Percentiles rank a stretch among this genome's conserved stretches.
phyloP scores from a whole-genome alignment of 1,140 invertebrate species.

The Aphaenogaster floridana region DNA sequence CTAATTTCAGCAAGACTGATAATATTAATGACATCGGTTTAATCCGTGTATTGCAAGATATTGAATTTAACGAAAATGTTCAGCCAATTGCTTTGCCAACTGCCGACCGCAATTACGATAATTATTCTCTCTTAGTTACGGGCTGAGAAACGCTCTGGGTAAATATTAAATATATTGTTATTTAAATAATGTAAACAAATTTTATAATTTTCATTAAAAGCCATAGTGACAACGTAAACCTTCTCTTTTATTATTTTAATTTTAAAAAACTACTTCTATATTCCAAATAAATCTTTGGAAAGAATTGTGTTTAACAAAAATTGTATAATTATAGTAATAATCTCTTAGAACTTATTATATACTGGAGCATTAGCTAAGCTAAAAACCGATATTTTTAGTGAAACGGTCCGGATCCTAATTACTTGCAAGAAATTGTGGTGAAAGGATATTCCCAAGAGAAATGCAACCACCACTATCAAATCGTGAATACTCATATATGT shows the following conservation, averaged over 20 bases:
- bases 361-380: background rate
- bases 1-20: background rate
- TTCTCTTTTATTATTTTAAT: background rate
- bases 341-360: background rate
- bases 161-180: background rate
- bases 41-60: background rate
- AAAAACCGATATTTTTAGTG: background rate
- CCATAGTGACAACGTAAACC: background rate
- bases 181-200: background rate
- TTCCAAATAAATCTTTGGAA: background rate
- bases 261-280: background rate
- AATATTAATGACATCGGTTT: background rate
- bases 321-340: background rate
- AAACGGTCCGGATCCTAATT: background rate
- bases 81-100: background rate
- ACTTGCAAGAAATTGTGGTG: background rate
- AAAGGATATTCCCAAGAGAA: background rate
- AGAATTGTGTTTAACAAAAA: background rate
- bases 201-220: background rate
- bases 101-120: background rate
- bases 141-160: conserved; percentile 17
- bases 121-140: background rate
- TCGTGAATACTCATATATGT: background rate
- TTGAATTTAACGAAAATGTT: background rate
- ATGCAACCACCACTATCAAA: background rate